Evolutionary conservation across 2,797 vertebrate genomes (phyloP).

Genomic region (Chromobotia macracanthus): DNA sequence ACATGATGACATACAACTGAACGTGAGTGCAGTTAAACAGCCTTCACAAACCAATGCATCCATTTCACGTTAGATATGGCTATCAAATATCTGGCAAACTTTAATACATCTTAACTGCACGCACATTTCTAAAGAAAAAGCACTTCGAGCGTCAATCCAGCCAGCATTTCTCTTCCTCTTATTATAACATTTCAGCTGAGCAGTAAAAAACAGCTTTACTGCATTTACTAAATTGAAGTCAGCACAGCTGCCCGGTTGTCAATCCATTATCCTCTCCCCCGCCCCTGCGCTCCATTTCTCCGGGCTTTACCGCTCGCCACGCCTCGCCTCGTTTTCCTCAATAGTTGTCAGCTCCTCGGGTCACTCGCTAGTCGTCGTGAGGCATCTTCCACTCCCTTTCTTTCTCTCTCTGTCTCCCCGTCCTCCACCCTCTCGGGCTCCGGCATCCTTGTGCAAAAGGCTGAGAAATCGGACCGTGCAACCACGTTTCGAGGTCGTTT

Average conservation of each 20-base stretch:
- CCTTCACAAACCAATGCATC: too few relatives aligned
- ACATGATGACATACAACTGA: too few relatives aligned
- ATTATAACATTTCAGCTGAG: conserved; percentile 36
- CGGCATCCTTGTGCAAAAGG: conserved; percentile 51
- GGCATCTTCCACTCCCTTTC: conserved; percentile 65
- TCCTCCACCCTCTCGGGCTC: conserved; percentile 54
- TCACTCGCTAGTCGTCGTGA: conserved; percentile 74
- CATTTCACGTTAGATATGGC: too few relatives aligned
- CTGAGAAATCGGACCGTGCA: conserved; percentile 61
- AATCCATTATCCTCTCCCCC: conserved; percentile 60
- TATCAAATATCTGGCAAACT: too few relatives aligned
- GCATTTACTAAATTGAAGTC: conserved; percentile 49
- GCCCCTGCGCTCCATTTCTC: conserved; percentile 59
- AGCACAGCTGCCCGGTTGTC: conserved; percentile 39
- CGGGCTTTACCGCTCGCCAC: conserved; percentile 73
- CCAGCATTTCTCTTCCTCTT: conserved; percentile 28
- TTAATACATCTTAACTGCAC: background rate
- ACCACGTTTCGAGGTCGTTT: conserved; percentile 51
- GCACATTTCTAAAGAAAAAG: background rate
- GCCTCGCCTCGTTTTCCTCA: conserved; percentile 71
- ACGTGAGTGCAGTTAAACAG: too few relatives aligned
- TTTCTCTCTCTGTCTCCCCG: conserved; percentile 46
- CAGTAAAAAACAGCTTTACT: conserved; percentile 40
- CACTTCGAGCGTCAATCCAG: background rate
- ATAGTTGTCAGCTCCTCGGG: conserved; percentile 75